phyloP scores from a whole-genome alignment of 1,140 invertebrate species.

The Bombus sibiricus region DNA sequence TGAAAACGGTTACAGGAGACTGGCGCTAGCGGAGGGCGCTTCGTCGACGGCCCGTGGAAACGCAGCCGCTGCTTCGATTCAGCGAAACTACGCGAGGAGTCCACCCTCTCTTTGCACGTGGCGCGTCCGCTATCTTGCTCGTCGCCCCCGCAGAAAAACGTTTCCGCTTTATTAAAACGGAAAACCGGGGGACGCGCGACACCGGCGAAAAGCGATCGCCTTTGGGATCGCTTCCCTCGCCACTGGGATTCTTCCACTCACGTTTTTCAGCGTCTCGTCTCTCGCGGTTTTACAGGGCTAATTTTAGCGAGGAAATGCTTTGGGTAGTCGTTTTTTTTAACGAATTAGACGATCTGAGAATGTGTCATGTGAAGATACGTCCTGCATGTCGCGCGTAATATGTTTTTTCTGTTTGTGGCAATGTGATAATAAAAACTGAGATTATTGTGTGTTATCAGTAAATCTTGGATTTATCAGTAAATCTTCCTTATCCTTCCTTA shows the following conservation, averaged over 20 bases:
- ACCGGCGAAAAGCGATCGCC: conserved; percentile 18
- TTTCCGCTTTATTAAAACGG: conserved; percentile 52
- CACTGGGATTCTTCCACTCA: neutral
- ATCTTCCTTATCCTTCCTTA: too few species aligned
- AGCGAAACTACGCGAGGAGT: conserved; percentile 27
- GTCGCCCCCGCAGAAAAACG: conserved; percentile 10
- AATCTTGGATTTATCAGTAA: too few species aligned
- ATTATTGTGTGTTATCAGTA: too few species aligned
- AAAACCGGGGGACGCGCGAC: neutral
- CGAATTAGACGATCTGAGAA: too few species aligned
- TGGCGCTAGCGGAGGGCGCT: neutral
- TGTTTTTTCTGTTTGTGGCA: too few species aligned
- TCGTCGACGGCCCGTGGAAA: conserved; percentile 30
- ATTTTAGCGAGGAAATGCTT: too few species aligned
- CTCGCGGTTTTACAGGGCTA: too few species aligned
- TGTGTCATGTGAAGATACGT: too few species aligned
- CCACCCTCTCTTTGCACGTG: neutral
- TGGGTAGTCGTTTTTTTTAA: too few species aligned
- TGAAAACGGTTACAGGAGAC: conserved; percentile 43
- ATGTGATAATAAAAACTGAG: too few species aligned
- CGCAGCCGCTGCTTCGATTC: conserved; percentile 40
- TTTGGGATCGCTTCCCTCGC: neutral
- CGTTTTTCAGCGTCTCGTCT: too few species aligned
- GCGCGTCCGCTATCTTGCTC: neutral
- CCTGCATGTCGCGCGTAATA: too few species aligned